Percentiles rank a stretch among this genome's conserved stretches.
These are phyloP conservation scores for Caenorhabditis sp. DNA, from an alignment of 2,888 invertebrate species.

Conservation along the genomic window DNA sequence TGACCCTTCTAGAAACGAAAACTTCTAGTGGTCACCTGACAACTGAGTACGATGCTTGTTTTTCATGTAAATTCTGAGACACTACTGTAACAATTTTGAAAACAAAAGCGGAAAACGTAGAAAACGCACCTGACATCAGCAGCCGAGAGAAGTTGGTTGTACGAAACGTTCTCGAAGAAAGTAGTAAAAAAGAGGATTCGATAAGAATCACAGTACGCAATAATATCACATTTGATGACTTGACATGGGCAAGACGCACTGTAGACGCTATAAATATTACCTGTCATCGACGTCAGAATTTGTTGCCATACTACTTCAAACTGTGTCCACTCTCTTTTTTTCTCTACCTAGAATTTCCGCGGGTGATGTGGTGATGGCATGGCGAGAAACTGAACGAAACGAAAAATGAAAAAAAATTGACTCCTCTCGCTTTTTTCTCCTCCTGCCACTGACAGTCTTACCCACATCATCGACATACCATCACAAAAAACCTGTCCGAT, in stretches of 20 bases:
- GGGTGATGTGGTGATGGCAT: no score
- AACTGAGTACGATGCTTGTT: no score
- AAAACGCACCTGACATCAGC: no score
- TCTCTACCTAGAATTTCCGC: not conserved
- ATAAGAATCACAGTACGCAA: slow-evolving; percentile 16
- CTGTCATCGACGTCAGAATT: slow-evolving; percentile 16
- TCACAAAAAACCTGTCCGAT: slow-evolving; percentile 43
- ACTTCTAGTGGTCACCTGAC: no score
- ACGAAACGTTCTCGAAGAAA: not conserved
- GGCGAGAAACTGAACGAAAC: not conserved
- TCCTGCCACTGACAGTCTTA: slow-evolving; percentile 33
- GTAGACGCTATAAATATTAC: slow-evolving; percentile 35
- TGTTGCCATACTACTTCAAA: not conserved
- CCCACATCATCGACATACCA: slow-evolving; percentile 35
- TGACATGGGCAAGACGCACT: slow-evolving; percentile 3
- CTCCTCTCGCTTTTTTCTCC: slow-evolving; percentile 21
- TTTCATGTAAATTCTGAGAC: no score
- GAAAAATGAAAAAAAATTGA: slow-evolving; percentile 22
- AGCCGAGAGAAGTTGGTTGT: no score
- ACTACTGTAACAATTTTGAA: no score
- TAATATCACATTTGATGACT: not conserved
- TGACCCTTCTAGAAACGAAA: no score
- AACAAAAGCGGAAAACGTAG: no score
- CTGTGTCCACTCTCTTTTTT: not conserved
- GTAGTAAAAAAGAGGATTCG: not conserved